A percentile compares a stretch with the other conserved stretches of the same genome.
Conservation (phyloP, 2,888 invertebrate species). For the Tenthredo notha region DNA sequence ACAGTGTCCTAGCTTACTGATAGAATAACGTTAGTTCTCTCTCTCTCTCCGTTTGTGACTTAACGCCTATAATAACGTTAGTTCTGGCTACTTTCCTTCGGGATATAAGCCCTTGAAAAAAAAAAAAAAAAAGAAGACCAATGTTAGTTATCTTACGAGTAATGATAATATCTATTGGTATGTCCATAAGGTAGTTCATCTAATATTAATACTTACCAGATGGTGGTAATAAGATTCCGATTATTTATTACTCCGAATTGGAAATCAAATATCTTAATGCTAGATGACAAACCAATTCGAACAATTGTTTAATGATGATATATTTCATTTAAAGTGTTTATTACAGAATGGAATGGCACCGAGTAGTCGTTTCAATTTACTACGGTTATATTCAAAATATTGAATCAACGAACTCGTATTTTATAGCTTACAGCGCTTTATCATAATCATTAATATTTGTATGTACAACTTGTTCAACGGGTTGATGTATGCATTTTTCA, state of each 20-base stretch:
- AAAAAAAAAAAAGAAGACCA: neutral
- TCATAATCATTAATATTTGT: too few relatives aligned
- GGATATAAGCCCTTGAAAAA: too few relatives aligned
- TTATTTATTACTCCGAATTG: neutral
- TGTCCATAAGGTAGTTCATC: neutral
- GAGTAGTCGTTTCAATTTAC: neutral
- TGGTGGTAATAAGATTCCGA: neutral
- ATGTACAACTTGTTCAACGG: too few relatives aligned
- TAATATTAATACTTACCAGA: neutral
- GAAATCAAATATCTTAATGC: neutral
- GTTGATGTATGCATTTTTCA: too few relatives aligned
- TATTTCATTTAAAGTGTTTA: slow-evolving; percentile 2
- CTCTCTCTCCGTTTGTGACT: too few relatives aligned
- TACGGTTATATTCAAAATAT: neutral
- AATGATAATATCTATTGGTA: neutral
- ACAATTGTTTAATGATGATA: slow-evolving; percentile 14
- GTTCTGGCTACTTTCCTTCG: too few relatives aligned
- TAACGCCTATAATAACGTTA: too few relatives aligned
- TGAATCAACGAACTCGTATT: too few relatives aligned
- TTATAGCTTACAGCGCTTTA: too few relatives aligned
- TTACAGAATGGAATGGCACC: neutral
- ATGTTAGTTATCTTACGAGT: neutral
- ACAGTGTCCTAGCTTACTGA: neutral
- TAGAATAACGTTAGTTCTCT: neutral
- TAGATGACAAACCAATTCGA: neutral